A percentile compares a stretch with the other conserved stretches of the same genome.
Conservation (phyloP, 2,797 vertebrate genomes). For the Knipowitschia caucasica region DNA sequence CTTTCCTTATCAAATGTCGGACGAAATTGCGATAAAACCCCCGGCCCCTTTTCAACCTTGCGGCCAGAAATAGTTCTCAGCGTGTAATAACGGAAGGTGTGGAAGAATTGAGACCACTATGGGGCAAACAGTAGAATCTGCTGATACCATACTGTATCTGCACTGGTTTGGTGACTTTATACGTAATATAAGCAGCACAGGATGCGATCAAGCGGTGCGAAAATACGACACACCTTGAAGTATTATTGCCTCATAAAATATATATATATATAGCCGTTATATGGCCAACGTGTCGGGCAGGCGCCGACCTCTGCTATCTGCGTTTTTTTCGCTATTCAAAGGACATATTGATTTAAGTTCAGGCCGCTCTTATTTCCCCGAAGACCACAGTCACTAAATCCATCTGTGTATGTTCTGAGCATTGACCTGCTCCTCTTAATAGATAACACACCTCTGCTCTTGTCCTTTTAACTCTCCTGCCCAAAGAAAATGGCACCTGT, state of each 20-base stretch:
- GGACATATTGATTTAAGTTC: constrained; percentile 59
- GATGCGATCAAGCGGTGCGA: constrained; percentile 45
- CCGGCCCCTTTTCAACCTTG: constrained; percentile 29
- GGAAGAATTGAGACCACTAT: constrained; percentile 23
- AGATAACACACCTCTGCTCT: constrained; percentile 26
- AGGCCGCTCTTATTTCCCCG: constrained; percentile 63
- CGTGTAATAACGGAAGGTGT: constrained; percentile 24
- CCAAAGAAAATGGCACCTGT: constrained; percentile 11
- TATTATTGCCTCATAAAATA: constrained; percentile 50
- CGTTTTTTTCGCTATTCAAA: constrained; percentile 44
- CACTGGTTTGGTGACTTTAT: constrained; percentile 34
- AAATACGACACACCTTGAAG: constrained; percentile 44
- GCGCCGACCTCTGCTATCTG: constrained; percentile 23
- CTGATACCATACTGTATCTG: constrained; percentile 24
- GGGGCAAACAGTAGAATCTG: constrained; percentile 29
- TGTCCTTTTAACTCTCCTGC: constrained; percentile 7
- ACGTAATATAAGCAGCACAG: constrained; percentile 21
- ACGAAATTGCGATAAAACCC: constrained; percentile 39
- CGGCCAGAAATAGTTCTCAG: constrained; percentile 28
- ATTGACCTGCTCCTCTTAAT: constrained; percentile 45
- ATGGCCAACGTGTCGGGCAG: constrained; percentile 23
- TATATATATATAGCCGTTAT: constrained; percentile 31
- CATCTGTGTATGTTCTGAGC: constrained; percentile 19
- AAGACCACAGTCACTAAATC: constrained; percentile 47
- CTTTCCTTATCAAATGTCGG: constrained; percentile 52